Percentiles rank a stretch among this genome's conserved stretches.
These are phyloP conservation scores for Sorex araneus DNA, from an alignment of 2,113 vertebrate species.

Conservation along the genomic window DNA sequence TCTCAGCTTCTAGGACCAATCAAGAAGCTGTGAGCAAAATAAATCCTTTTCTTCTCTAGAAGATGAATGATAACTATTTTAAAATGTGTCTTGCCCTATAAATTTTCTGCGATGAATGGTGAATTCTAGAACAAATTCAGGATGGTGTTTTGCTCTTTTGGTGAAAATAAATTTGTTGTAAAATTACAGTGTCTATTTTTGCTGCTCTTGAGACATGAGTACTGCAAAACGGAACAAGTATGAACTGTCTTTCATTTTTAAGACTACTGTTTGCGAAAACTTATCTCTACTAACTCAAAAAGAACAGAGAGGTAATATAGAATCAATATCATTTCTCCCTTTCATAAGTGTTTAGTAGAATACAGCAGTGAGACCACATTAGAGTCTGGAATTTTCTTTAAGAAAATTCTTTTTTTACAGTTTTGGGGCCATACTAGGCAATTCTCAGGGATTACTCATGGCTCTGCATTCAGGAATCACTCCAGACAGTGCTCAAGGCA, in stretches of 20 bases:
- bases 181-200: not conserved
- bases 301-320: not conserved
- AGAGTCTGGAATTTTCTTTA: not conserved
- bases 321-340: not conserved
- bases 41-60: not conserved
- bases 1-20: not conserved
- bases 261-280: not conserved
- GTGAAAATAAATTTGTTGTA: not conserved
- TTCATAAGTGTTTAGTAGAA: not conserved
- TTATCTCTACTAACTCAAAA: not conserved
- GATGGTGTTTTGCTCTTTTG: not conserved
- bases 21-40: not conserved
- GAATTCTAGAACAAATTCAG: not conserved
- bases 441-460: no score
- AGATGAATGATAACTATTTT: not conserved
- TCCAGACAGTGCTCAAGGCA: no score
- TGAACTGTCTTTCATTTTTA: not conserved
- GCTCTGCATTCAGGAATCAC: no score
- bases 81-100: not conserved
- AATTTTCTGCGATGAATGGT: not conserved
- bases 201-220: not conserved
- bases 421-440: no score
- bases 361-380: not conserved
- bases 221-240: not conserved
- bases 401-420: not conserved